These are phyloP conservation scores for Limonius californicus DNA, from an alignment of 1,140 invertebrate species.

Conservation along the genomic window DNA sequence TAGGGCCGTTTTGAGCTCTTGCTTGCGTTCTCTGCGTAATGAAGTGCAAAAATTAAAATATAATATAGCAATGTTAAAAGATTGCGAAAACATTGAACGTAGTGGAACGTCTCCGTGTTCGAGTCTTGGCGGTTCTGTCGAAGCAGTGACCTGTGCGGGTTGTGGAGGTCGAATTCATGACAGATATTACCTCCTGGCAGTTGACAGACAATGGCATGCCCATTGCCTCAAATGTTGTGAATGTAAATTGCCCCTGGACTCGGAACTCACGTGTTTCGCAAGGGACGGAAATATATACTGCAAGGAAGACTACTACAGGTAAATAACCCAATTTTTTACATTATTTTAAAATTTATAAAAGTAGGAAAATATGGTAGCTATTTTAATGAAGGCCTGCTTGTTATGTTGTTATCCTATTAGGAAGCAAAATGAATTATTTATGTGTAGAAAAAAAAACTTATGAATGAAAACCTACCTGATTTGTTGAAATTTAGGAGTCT, in stretches of 20 bases:
- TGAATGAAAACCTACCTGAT: not conserved
- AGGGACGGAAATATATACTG: slow-evolving; percentile 90
- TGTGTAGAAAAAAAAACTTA: not conserved
- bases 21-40: too few relatives aligned
- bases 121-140: slow-evolving; percentile 36
- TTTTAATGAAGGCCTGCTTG: too few relatives aligned
- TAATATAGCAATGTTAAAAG: slow-evolving; percentile 47
- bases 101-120: slow-evolving; percentile 42
- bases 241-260: slow-evolving; percentile 78
- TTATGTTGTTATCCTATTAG: too few relatives aligned
- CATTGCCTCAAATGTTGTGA: slow-evolving; percentile 82
- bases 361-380: too few relatives aligned
- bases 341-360: not conserved
- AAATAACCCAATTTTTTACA: slow-evolving; percentile 38
- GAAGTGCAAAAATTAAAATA: too few relatives aligned
- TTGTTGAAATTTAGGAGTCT: not conserved
- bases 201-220: slow-evolving; percentile 87
- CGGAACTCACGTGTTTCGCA: slow-evolving; percentile 85
- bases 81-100: slow-evolving; percentile 42
- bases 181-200: slow-evolving; percentile 79
- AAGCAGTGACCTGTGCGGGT: slow-evolving; percentile 41
- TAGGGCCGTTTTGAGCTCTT: too few relatives aligned
- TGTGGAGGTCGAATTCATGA: slow-evolving; percentile 46
- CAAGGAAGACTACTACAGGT: slow-evolving; percentile 95
- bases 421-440: not conserved